Evolutionary conservation across 2,888 invertebrate genomes (phyloP).

Genomic region (Hemaris fuciformis): DNA sequence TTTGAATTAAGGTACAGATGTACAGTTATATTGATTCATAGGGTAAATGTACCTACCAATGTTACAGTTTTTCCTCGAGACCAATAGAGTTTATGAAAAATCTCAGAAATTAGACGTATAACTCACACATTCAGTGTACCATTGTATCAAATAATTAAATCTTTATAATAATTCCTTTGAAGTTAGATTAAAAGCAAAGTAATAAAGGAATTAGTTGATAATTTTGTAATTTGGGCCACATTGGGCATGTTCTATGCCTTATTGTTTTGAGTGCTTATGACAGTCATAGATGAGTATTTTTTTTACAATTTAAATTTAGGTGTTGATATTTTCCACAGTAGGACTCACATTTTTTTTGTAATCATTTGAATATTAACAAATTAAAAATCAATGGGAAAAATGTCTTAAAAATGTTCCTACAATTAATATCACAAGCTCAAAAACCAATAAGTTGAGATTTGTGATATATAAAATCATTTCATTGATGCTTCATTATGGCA

Average conservation of each 20-base stretch:
- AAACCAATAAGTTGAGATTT: too few relatives aligned
- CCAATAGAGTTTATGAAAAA: not conserved
- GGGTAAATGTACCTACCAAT: not conserved
- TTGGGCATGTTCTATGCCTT: not conserved
- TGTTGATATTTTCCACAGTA: not conserved
- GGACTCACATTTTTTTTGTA: not conserved
- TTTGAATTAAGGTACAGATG: conserved; percentile 9
- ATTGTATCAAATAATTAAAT: not conserved
- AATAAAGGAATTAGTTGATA: not conserved
- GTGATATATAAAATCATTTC: too few relatives aligned
- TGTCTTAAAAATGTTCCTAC: too few relatives aligned
- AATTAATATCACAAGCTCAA: too few relatives aligned
- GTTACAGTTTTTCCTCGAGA: not conserved
- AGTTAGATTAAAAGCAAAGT: not conserved
- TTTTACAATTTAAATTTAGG: not conserved
- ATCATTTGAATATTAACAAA: too few relatives aligned
- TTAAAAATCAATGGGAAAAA: too few relatives aligned
- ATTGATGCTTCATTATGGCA: too few relatives aligned
- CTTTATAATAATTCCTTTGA: not conserved
- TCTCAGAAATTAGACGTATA: not conserved
- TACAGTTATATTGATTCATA: not conserved
- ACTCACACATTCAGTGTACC: not conserved
- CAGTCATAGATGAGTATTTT: not conserved
- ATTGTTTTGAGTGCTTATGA: not conserved
- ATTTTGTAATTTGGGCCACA: too few relatives aligned